Base-by-base conservation (phyloP, 2,797 vertebrate genomes). In the Emydoidea blandingii region DNA sequence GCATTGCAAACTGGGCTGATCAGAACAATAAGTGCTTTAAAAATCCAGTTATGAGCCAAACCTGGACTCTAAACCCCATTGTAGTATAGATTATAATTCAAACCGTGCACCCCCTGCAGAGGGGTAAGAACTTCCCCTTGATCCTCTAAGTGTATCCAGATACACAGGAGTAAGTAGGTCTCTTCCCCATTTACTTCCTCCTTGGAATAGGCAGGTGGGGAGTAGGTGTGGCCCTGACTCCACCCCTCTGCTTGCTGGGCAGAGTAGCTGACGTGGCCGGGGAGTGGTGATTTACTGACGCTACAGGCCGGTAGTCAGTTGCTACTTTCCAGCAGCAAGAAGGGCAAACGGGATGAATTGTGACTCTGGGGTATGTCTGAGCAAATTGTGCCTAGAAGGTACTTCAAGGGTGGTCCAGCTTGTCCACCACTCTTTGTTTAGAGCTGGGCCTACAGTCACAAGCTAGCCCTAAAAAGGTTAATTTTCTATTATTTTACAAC, bases 201-300 rank as follows among this genome's bases (percentile, higher is more conserved):
- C 74, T 49, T 49, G 41, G 44, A 78, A 31, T 14, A 78, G 44
- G 12, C 15, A 49, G 27, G 41, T 27, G 27, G 44, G 41, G 44
- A 29, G 72, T 27, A 47, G 72, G 41, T 7, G 6, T 44, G 44
- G 41, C 44, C n/a, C 19, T 41, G 19, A 72, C 19, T 41, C n/a
- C 65, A 72, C 11, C 9, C 10, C 34, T 72, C n/a, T 25, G n/a
- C 65, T 72, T 72, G 65, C 65, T 72, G 14, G n/a, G 54, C 1
- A 29, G 34, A 0, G 3, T 3, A 7, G 21, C 19, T 15, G 18
- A 2, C 1, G 0, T 49, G 44, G 18, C 18, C 0, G 29, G 41
- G 29, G 29, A 86, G 4, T 11, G 8, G 29, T 47, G 18, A 16
- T 56, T 34, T 18, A 57, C 16, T 57, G 76, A 41, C 80, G 81